Evolutionary conservation across 2,113 vertebrate genomes (phyloP), one percentile per base, ranked within the genome.

Genomic region (Rissa tridactyla): DNA sequence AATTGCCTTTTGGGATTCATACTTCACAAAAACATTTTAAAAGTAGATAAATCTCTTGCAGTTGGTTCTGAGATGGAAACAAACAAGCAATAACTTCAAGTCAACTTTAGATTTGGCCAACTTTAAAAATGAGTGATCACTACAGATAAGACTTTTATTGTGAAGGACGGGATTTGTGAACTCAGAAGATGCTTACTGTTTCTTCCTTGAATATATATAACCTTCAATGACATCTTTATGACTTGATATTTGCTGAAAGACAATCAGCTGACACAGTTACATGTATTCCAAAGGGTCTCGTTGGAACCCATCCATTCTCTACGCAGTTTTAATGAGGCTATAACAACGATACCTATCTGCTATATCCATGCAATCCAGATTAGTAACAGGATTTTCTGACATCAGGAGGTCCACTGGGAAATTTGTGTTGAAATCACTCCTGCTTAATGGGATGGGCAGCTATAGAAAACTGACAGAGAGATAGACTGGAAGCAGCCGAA

Each of bases 41-140:
- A 86, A 75, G 88, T 2, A 90, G 38, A 68, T 78, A 93, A 90
- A 92, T 86, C 58, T 80, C n/a, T 75, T 46, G 38, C 71, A 82
- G 47, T 52, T 91, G n/a, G 44, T 79, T 89, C 65, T 82, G 70
- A 77, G 54, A 44, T 17, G 19, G 46, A 65, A 75, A 71, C 54
- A 71, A 89, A 90, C 40, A 60, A 82, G 61, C 77, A 90, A 54
- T 65, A 79, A 14, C 23, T 96, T 91, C 23, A 26, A 81, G 60
- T 51, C 51, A 84, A 4, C 70, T 92, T 91, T 57, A 52, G 46
- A 51, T 77, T 15, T 94, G 46, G 62, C 30, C 46, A 27, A 73
- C 47, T 92, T 87, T 70, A 90, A 89, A 95, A 94, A 87, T 58
- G 86, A 96, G 26, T 58, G 46, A 92, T 91, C 23, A 11, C 49